phyloP scores from a whole-genome alignment of 2,888 invertebrate genomes.

The Ptilodon capucinus region DNA sequence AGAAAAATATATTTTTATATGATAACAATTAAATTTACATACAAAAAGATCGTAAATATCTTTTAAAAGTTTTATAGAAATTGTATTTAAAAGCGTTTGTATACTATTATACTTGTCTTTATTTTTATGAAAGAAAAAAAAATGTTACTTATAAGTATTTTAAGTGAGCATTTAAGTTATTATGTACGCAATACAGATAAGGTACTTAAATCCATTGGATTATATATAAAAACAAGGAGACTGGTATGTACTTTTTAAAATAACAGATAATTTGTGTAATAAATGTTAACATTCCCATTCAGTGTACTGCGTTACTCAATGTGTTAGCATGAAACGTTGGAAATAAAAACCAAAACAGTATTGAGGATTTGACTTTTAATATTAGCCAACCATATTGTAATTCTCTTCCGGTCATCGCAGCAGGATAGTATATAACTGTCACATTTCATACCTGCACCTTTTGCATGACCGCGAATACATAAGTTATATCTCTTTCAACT shows the following conservation, averaged over 20 bases:
- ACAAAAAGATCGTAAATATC: neutral
- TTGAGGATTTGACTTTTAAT: slow-evolving; percentile 66
- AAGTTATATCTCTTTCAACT: too few relatives aligned
- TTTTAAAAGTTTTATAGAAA: slow-evolving; percentile 23
- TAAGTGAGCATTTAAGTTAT: slow-evolving; percentile 80
- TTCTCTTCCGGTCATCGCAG: too few relatives aligned
- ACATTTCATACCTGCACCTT: too few relatives aligned
- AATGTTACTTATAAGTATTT: slow-evolving; percentile 49
- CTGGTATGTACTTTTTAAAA: slow-evolving; percentile 77
- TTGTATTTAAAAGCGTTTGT: slow-evolving; percentile 56
- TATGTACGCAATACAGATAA: slow-evolving; percentile 56
- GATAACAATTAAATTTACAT: slow-evolving; percentile 1
- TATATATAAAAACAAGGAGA: slow-evolving; percentile 73
- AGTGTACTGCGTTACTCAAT: slow-evolving; percentile 51
- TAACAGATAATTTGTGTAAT: slow-evolving; percentile 56
- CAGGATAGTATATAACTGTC: too few relatives aligned
- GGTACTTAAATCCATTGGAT: slow-evolving; percentile 75
- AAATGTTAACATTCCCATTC: slow-evolving; percentile 70
- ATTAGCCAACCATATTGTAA: too few relatives aligned
- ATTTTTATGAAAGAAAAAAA: slow-evolving; percentile 45
- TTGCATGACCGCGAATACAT: too few relatives aligned
- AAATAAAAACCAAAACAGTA: slow-evolving; percentile 80
- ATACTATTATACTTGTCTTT: slow-evolving; percentile 49
- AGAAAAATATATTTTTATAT: slow-evolving; percentile 1
- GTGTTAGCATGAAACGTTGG: slow-evolving; percentile 57